A percentile compares a stretch with the other conserved stretches of the same genome.
Evolutionary conservation across 2,113 vertebrate genomes (phyloP).

Genomic region (Xenopus borealis): DNA sequence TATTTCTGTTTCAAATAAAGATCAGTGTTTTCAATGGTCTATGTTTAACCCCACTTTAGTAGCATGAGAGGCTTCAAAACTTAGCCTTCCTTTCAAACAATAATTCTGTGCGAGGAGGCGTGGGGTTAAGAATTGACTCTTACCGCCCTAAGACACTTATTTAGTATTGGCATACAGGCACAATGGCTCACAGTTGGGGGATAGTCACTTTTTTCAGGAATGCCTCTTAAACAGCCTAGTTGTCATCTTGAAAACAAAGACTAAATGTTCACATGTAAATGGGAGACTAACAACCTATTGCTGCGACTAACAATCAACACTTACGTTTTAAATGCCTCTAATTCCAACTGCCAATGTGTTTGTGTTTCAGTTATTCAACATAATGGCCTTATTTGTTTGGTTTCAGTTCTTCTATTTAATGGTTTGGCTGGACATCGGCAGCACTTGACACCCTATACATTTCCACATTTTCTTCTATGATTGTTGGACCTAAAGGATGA

Average conservation of each 20-base stretch:
- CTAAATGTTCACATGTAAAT: background rate
- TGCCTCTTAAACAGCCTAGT: background rate
- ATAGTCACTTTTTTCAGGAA: background rate
- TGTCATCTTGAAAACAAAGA: conserved; percentile 4
- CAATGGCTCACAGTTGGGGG: background rate
- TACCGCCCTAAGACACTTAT: background rate
- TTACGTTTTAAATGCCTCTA: background rate
- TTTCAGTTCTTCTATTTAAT: no score
- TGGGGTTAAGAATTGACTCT: conserved; percentile 5
- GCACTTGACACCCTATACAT: no score
- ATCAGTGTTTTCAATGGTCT: background rate
- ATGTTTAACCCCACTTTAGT: conserved; percentile 1
- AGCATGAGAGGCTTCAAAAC: background rate
- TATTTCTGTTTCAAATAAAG: background rate
- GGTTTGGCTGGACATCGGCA: no score
- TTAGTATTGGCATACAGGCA: background rate
- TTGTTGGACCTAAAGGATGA: no score
- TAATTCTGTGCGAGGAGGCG: conserved; percentile 1
- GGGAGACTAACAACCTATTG: background rate
- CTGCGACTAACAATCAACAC: background rate
- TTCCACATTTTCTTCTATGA: no score
- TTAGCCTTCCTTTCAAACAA: background rate
- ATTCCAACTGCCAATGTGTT: background rate
- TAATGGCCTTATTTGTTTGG: no score
- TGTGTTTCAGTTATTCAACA: no score